Conservation (phyloP, 2,888 invertebrate genomes). For the Caenorhabditis doughertyi region DNA sequence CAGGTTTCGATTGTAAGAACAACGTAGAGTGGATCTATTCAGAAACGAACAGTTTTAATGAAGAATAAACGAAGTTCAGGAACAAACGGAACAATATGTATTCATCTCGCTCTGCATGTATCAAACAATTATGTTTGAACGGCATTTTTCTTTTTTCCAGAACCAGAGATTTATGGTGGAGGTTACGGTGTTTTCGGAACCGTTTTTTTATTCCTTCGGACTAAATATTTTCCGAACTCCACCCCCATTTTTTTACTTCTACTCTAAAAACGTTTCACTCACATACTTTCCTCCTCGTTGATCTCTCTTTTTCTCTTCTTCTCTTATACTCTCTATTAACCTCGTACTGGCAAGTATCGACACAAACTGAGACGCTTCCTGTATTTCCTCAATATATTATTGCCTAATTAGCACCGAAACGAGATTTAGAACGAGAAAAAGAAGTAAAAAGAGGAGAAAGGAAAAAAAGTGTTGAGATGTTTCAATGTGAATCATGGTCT, state of each 20-base stretch:
- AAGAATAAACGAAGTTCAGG: too few species aligned
- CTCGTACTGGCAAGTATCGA: conserved; percentile 34
- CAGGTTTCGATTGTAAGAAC: not conserved
- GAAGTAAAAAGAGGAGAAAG: not conserved
- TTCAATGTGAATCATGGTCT: conserved; percentile 12
- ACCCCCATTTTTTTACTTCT: conserved; percentile 1
- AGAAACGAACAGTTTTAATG: too few species aligned
- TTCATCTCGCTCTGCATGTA: too few species aligned
- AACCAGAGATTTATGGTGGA: too few species aligned
- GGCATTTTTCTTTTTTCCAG: too few species aligned
- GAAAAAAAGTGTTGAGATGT: conserved; percentile 3
- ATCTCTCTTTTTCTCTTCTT: conserved; percentile 25
- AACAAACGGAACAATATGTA: too few species aligned
- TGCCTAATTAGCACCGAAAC: conserved; percentile 56
- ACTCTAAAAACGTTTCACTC: conserved; percentile 4
- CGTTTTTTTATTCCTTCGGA: not conserved
- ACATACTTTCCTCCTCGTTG: not conserved
- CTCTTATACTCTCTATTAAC: conserved; percentile 15
- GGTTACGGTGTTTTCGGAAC: too few species aligned
- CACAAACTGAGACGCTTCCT: conserved; percentile 26
- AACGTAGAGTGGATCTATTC: too few species aligned
- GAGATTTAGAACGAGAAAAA: conserved; percentile 36
- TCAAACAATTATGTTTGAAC: too few species aligned
- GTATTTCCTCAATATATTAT: conserved; percentile 32
- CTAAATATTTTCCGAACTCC: conserved; percentile 9